phyloP scores from a whole-genome alignment of 2,888 invertebrate genomes.

The Cataglyphis rosenhaueri region DNA sequence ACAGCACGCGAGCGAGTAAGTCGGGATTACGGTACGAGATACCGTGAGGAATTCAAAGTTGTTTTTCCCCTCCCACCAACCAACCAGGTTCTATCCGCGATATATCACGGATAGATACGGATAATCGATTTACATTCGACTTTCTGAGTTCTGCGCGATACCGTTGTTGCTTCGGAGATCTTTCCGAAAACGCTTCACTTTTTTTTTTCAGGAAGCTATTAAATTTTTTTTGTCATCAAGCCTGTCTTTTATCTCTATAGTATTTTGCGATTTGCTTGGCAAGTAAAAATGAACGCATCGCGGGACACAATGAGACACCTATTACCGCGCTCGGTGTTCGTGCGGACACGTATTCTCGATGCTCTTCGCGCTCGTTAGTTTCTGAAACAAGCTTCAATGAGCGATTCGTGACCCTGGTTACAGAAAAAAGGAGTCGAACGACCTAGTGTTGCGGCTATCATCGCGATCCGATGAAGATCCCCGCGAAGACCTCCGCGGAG shows the following conservation, averaged over 20 bases:
- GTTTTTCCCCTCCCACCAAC: slow-evolving; percentile 66
- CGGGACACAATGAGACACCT: slow-evolving; percentile 71
- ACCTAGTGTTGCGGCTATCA: slow-evolving; percentile 9
- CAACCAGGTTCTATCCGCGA: slow-evolving; percentile 66
- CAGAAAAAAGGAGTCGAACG: slow-evolving; percentile 45
- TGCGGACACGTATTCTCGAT: slow-evolving; percentile 58
- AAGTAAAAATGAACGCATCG: slow-evolving; percentile 57
- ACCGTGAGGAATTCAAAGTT: slow-evolving; percentile 71
- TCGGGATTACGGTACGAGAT: slow-evolving; percentile 38
- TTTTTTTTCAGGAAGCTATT: slow-evolving; percentile 19
- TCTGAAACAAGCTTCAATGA: slow-evolving; percentile 49
- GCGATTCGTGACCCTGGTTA: slow-evolving; percentile 50
- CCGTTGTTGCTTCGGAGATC: slow-evolving; percentile 18
- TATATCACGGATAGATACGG: slow-evolving; percentile 73
- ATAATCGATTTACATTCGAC: slow-evolving; percentile 76
- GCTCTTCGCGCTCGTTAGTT: slow-evolving; percentile 70
- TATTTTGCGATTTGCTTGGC: slow-evolving; percentile 51
- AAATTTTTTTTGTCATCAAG: slow-evolving; percentile 31
- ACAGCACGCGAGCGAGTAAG: not conserved
- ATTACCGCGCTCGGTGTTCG: slow-evolving; percentile 64
- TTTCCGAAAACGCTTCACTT: not conserved
- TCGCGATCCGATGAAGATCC: slow-evolving; percentile 21
- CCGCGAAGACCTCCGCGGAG: not conserved
- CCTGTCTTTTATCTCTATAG: not conserved
- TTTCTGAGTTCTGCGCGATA: slow-evolving; percentile 60